These are phyloP conservation scores for Molossus alvarezi DNA, from an alignment of 2,797 vertebrate genomes.

Conservation along the genomic window DNA sequence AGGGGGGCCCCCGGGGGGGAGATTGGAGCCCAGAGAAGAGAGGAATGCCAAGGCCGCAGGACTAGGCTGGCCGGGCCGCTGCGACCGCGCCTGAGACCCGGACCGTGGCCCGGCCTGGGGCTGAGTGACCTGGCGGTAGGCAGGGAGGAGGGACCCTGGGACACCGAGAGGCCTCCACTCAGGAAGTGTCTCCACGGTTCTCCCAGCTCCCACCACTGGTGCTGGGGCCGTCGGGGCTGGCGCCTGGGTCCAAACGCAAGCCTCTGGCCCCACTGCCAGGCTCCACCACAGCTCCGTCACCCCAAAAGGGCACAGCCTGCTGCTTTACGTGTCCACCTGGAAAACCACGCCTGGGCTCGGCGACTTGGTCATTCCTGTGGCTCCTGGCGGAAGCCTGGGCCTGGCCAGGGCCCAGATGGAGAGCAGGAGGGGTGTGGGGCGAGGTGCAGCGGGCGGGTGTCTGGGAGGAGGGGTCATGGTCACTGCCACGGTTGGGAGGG, in stretches of 20 bases:
- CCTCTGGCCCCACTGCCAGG: too few relatives aligned
- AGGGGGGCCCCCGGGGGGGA: background rate
- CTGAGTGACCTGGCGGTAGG: background rate
- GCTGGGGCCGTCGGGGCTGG: background rate
- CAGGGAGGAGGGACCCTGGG: fast-evolving
- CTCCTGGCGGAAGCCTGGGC: background rate
- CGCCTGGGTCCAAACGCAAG: background rate
- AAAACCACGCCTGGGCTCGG: background rate
- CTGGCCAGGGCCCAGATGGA: background rate
- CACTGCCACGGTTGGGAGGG: fast-evolving
- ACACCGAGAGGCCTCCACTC: background rate
- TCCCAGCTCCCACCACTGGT: background rate
- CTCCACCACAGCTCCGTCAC: fast-evolving
- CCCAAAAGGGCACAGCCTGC: background rate
- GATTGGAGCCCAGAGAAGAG: background rate
- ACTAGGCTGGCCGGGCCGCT: background rate
- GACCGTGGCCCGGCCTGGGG: background rate
- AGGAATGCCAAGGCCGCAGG: constrained; percentile 30
- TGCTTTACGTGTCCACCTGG: background rate
- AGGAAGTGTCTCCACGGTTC: background rate
- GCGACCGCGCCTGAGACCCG: background rate
- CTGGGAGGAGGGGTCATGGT: background rate
- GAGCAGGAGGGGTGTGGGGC: too few relatives aligned
- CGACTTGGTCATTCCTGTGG: background rate
- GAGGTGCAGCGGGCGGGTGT: background rate